Conservation (phyloP, 1,140 invertebrate species). For the Philaenus spumarius region DNA sequence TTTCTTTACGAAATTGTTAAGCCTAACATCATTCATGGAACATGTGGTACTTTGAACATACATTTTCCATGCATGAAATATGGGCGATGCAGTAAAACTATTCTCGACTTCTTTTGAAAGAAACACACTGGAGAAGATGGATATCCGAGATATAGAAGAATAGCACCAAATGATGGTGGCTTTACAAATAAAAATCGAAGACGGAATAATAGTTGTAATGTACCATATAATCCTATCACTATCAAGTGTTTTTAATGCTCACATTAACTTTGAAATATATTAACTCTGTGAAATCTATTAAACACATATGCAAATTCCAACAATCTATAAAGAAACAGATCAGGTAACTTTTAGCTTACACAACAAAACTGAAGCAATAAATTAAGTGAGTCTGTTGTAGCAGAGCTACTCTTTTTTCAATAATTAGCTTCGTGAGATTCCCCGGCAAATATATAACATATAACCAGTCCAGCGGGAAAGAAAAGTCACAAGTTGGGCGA, state of each 20-base stretch:
- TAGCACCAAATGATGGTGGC: not conserved
- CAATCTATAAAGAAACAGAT: slow-evolving; percentile 41
- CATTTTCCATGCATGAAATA: not conserved
- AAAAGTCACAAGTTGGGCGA: too few relatives aligned
- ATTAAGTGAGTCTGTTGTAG: slow-evolving; percentile 28
- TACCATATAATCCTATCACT: too few relatives aligned
- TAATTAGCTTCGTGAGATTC: too few relatives aligned
- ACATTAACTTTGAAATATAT: slow-evolving; percentile 40
- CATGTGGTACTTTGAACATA: not conserved
- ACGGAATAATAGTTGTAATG: too few relatives aligned
- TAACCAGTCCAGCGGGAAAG: too few relatives aligned
- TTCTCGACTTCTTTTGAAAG: not conserved
- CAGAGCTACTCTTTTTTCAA: too few relatives aligned
- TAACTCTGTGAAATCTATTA: slow-evolving; percentile 34
- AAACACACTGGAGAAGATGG: not conserved
- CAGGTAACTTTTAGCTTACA: slow-evolving; percentile 34
- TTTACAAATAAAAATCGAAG: too few relatives aligned
- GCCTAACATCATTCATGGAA: not conserved
- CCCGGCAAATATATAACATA: too few relatives aligned
- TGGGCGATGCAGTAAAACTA: not conserved
- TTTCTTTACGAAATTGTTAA: not conserved
- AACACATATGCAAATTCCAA: slow-evolving; percentile 40
- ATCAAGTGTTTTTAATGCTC: slow-evolving; percentile 15
- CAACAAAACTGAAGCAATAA: slow-evolving; percentile 22
- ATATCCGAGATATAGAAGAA: slow-evolving; percentile 17